phyloP scores from a whole-genome alignment of 2,888 invertebrate species.

The Zaprionus bogoriensis region DNA sequence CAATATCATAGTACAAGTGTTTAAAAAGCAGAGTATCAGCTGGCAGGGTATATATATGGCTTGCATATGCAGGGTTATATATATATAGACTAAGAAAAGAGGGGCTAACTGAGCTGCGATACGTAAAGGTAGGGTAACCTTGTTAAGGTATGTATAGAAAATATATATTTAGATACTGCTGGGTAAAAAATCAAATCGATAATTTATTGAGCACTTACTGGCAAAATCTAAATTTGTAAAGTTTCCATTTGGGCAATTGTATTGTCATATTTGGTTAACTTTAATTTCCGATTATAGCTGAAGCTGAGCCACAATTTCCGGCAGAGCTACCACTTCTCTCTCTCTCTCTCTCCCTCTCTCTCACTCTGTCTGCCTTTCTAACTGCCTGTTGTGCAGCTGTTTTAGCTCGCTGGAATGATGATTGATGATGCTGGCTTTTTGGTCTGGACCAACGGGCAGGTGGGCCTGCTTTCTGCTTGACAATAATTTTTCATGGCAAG shows the following conservation, averaged over 20 bases:
- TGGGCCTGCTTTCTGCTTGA: constrained; percentile 35
- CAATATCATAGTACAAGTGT: too few species aligned
- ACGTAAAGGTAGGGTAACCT: too few species aligned
- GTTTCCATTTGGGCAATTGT: constrained; percentile 15
- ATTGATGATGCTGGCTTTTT: constrained; percentile 39
- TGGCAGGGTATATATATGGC: too few species aligned
- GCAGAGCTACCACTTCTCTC: background rate
- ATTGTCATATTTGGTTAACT: constrained; percentile 27
- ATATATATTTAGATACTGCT: too few species aligned
- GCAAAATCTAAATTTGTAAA: background rate
- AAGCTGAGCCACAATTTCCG: constrained; percentile 31
- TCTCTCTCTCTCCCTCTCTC: background rate
- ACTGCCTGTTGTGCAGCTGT: constrained; percentile 21
- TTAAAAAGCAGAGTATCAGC: too few species aligned
- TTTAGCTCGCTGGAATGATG: constrained; percentile 32
- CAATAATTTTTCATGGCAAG: constrained; percentile 52
- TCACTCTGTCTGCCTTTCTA: background rate
- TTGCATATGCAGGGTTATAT: too few species aligned
- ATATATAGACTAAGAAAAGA: too few species aligned
- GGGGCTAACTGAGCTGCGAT: too few species aligned
- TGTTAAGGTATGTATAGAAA: too few species aligned
- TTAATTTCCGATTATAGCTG: constrained; percentile 29
- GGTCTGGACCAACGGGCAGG: constrained; percentile 26
- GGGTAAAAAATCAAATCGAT: too few species aligned
- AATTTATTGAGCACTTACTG: too few species aligned